Percentiles rank a stretch among this genome's conserved stretches.
Conservation (phyloP, 53 echinoderm and acorn worm species). For the Crossaster papposus region DNA sequence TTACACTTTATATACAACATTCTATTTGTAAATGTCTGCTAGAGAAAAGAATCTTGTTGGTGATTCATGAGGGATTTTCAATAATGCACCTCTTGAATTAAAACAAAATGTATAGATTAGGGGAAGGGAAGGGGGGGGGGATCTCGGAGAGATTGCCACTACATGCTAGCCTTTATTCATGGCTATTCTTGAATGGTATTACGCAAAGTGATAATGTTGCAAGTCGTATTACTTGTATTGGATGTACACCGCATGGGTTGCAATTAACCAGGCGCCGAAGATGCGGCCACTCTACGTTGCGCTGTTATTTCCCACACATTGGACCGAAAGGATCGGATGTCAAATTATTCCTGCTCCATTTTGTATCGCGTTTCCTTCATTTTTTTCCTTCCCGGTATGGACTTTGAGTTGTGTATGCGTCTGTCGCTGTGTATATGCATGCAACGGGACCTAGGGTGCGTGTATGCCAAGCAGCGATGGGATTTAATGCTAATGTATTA, state of each 20-base stretch:
- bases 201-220: background rate
- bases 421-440: background rate
- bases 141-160: too few relatives aligned
- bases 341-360: constrained; percentile 36
- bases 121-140: too few relatives aligned
- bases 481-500: constrained; percentile 30
- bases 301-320: constrained; percentile 5
- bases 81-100: too few relatives aligned
- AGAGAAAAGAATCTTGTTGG: background rate
- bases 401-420: constrained; percentile 15
- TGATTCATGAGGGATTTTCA: too few relatives aligned
- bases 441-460: background rate
- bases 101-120: background rate
- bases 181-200: background rate
- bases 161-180: background rate
- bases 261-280: constrained; percentile 29
- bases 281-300: background rate
- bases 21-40: too few relatives aligned
- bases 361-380: constrained; percentile 37
- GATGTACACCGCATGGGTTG: background rate
- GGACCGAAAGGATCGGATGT: constrained; percentile 38
- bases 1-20: too few relatives aligned
- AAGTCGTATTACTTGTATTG: constrained; percentile 27
- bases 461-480: background rate
- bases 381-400: background rate